phyloP scores from a whole-genome alignment of 2,888 invertebrate genomes.

The Idaea biselata region DNA sequence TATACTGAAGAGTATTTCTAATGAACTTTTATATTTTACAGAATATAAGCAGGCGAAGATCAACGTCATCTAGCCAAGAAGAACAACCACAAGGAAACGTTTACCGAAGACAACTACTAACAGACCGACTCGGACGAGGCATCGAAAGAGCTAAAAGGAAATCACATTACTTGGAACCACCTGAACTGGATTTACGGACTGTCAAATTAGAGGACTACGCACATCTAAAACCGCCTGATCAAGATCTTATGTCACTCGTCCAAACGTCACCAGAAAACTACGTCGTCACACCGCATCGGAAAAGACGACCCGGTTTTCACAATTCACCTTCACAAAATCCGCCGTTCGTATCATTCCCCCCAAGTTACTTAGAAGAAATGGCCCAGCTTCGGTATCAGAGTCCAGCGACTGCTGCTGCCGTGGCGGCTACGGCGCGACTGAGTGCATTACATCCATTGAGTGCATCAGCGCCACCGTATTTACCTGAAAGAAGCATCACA shows the following conservation, averaged over 20 bases:
- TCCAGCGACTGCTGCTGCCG: conserved; percentile 80
- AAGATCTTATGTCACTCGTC: conserved; percentile 84
- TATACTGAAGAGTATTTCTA: neutral
- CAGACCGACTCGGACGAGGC: conserved; percentile 81
- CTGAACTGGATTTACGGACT: conserved; percentile 84
- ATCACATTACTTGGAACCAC: conserved; percentile 83
- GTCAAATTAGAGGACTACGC: conserved; percentile 85
- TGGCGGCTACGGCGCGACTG: conserved; percentile 76
- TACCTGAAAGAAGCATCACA: conserved; percentile 82
- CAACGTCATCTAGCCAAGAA: conserved; percentile 76
- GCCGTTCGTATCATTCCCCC: conserved; percentile 91
- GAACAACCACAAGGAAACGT: conserved; percentile 76
- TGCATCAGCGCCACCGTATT: conserved; percentile 87
- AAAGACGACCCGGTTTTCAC: conserved; percentile 92
- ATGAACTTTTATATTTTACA: conserved; percentile 39
- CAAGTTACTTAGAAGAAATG: conserved; percentile 87
- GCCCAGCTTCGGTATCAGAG: conserved; percentile 82
- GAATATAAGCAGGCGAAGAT: conserved; percentile 71
- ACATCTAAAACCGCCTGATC: conserved; percentile 84
- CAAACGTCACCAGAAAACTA: conserved; percentile 89
- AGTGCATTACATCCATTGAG: conserved; percentile 83
- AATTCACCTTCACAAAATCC: conserved; percentile 93
- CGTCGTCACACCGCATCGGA: conserved; percentile 92
- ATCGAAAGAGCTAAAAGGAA: conserved; percentile 83
- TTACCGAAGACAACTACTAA: conserved; percentile 82